phyloP scores from a whole-genome alignment of 37 sponge, comb jelly and placozoan genomes.

The Haliclona indistincta region DNA sequence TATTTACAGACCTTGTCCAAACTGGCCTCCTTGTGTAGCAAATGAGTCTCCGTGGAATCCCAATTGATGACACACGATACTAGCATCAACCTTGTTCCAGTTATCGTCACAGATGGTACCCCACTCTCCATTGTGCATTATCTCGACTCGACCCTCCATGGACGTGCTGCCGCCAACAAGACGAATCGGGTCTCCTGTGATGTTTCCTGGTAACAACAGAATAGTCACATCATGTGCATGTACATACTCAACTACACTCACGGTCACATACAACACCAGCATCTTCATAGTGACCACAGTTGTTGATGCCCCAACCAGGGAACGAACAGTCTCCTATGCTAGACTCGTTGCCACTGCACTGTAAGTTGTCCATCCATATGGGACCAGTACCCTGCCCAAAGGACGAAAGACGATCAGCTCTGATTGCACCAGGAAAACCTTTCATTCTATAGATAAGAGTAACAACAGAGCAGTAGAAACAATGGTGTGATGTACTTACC shows the following conservation, averaged over 20 bases:
- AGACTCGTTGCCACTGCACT: slow-evolving; percentile 19
- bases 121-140: slow-evolving; percentile 23
- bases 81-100: slow-evolving; percentile 3
- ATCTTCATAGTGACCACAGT: neutral
- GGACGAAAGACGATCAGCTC: neutral
- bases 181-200: neutral
- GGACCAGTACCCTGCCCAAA: slow-evolving; percentile 13
- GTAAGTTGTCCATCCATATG: slow-evolving; percentile 43
- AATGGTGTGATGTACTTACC: slow-evolving; percentile 6
- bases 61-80: slow-evolving; percentile 33
- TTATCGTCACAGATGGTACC: slow-evolving; percentile 39
- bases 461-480: neutral
- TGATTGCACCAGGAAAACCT: slow-evolving; percentile 23
- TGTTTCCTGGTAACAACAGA: neutral
- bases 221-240: neutral
- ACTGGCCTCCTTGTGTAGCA: neutral
- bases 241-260: neutral
- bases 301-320: neutral
- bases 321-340: neutral
- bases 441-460: slow-evolving; percentile 30
- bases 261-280: too few relatives aligned
- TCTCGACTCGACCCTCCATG: slow-evolving; percentile 25
- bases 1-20: slow-evolving; percentile 16
- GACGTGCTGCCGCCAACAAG: slow-evolving; percentile 6
- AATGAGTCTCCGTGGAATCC: slow-evolving; percentile 13